Base-by-base conservation (phyloP, 2,113 vertebrate genomes). In the Chamaea fasciata region DNA sequence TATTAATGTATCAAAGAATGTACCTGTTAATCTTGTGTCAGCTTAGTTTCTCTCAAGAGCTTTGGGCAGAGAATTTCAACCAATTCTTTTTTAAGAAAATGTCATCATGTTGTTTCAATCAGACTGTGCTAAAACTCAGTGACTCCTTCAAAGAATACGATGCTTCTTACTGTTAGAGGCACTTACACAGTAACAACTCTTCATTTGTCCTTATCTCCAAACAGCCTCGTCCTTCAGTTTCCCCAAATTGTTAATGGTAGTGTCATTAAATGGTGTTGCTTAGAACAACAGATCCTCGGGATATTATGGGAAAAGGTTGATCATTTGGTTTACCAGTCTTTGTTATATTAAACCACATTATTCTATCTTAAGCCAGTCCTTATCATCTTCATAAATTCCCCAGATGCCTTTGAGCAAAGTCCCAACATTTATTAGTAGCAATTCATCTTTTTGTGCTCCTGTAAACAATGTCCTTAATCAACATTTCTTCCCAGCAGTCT, bases 391-490 rank as follows among this genome's bases (percentile, higher is more conserved):
- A 91, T 94, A 86, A 93, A 94, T 96, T 93, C 93, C 87, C 83
- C 60, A 94, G 92, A 87, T 83, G 85, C 91, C 85, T 93, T 91
- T 95, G 78, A 95, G 93, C 89, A 3, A 97, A 94, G 69, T 94
- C 77, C 24, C 65, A 78, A 64, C 18, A 17, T 92, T 92, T 95
- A 94, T 96, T 95, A 96, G 91, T 74, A 85, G 78, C 78, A 92
- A 91, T 91, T 94, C 44, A 83, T 95, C 95, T 94, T 94, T 90
- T 82, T 90, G 81, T 91, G 31, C 49, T 80, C 65, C 87, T 95
- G 62, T 96, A 93, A 96, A 95, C 90, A 95, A 92, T 37, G 89
- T 49, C 73, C 56, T 94, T 93, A 83, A 96, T 93, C 95, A 95
- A 75, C 73, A 71, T 89, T 82, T 84, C 53, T 95, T 92, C n/a